A percentile compares a stretch with the other conserved stretches of the same genome.
phyloP scores from a whole-genome alignment of 2,888 invertebrate genomes.

The Geotrupes spiniger region DNA sequence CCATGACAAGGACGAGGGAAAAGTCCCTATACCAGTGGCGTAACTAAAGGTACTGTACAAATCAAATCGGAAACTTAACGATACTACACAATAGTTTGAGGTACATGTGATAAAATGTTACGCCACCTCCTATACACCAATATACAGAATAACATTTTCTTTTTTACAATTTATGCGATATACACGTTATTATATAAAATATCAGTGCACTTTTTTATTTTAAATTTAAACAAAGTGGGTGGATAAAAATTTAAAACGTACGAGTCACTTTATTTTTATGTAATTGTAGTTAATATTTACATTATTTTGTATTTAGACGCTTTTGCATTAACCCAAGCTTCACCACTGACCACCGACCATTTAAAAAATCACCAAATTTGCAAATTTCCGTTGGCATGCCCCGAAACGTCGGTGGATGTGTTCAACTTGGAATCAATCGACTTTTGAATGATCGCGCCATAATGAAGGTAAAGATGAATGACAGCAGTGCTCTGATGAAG shows the following conservation, averaged over 20 bases:
- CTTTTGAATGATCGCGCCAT: conserved; percentile 25
- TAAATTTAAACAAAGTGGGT: conserved; percentile 20
- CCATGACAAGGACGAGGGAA: not conserved
- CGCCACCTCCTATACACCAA: conserved; percentile 27
- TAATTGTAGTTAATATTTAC: conserved; percentile 29
- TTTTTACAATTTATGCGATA: conserved; percentile 25
- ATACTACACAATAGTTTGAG: not conserved
- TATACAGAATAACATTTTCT: conserved; percentile 33
- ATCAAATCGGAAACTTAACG: not conserved
- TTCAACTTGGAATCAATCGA: conserved; percentile 20
- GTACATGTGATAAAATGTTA: conserved; percentile 6
- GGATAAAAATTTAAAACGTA: conserved; percentile 19
- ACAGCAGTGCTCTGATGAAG: conserved; percentile 22
- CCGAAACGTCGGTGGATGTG: not conserved
- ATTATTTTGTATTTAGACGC: conserved; percentile 24
- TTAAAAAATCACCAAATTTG: conserved; percentile 11
- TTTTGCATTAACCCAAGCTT: conserved; percentile 24
- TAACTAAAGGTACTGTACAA: conserved; percentile 2
- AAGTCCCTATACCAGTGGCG: not conserved
- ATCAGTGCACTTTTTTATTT: conserved; percentile 19
- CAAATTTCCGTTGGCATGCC: conserved; percentile 1
- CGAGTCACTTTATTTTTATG: too few species aligned
- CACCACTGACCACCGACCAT: conserved; percentile 21
- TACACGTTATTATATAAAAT: conserved; percentile 22
- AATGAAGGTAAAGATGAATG: conserved; percentile 27